These are phyloP conservation scores for Gavialis gangeticus DNA, from an alignment of 2,113 vertebrate species.

Conservation along the genomic window DNA sequence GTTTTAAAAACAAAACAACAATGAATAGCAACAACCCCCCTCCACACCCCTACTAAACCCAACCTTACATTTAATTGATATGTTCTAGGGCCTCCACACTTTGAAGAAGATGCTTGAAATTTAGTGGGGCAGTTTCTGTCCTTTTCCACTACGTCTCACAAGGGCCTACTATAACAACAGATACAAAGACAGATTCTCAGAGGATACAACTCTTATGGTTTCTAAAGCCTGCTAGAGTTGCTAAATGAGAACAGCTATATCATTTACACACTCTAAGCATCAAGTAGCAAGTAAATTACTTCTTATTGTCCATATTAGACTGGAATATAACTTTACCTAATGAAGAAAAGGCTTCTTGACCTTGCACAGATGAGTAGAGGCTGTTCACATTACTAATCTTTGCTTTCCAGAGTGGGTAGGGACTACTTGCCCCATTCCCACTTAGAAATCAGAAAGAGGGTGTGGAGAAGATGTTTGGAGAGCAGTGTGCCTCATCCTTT, in stretches of 20 bases:
- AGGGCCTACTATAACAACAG: not conserved
- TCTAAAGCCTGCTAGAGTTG: not conserved
- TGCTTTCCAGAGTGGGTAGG: not conserved
- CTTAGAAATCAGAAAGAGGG: too few species aligned
- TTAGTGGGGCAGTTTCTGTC: not conserved
- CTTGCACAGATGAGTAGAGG: not conserved
- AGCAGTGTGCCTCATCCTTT: not conserved
- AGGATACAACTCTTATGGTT: not conserved
- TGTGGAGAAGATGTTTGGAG: not conserved
- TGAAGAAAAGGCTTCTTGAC: not conserved
- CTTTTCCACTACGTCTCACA: not conserved
- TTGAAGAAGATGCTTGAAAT: not conserved
- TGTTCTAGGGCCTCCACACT: not conserved
- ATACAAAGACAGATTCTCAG: not conserved
- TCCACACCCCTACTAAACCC: not conserved
- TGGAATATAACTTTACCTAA: not conserved
- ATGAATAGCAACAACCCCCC: too few species aligned
- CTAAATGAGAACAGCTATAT: not conserved
- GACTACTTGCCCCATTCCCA: too few species aligned
- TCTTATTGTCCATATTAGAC: too few species aligned
- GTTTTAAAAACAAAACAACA: not conserved
- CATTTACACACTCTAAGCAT: too few species aligned
- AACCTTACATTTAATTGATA: not conserved
- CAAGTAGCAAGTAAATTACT: too few species aligned
- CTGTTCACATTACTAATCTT: not conserved